Percentiles rank a stretch among this genome's conserved stretches.
phyloP scores from a whole-genome alignment of 2,113 vertebrate species.

The Sakesphorus luctuosus region DNA sequence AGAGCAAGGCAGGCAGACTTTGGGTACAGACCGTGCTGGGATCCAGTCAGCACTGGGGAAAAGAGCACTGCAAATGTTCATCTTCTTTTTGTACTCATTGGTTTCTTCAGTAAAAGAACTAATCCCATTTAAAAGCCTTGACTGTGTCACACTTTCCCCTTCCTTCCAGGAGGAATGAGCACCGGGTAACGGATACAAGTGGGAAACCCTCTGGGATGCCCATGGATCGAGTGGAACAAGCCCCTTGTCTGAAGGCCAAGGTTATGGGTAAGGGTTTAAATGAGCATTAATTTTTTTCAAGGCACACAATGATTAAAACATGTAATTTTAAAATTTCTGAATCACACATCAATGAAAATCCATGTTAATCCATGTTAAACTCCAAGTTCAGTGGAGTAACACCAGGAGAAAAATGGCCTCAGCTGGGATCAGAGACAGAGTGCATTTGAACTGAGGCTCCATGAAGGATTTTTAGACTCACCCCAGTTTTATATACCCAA shows the following conservation, averaged over 20 bases:
- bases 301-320: not conserved
- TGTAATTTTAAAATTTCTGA: not conserved
- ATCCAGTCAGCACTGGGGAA: not conserved
- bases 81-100: not conserved
- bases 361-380: not conserved
- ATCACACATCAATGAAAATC: accelerated
- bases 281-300: not conserved
- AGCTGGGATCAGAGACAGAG: not conserved
- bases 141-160: not conserved
- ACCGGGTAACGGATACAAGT: accelerated
- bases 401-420: not conserved
- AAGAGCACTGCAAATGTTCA: not conserved
- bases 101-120: not conserved
- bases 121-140: not conserved
- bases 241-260: not conserved
- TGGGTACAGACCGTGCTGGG: not conserved
- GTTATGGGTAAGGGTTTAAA: not conserved
- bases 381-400: not conserved
- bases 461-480: not conserved
- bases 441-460: not conserved
- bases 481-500: not conserved
- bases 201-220: not conserved
- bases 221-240: not conserved
- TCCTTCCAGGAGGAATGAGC: not conserved
- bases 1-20: not conserved